Conservation (phyloP, 2,113 vertebrate species). For the Carassius gibelio region DNA sequence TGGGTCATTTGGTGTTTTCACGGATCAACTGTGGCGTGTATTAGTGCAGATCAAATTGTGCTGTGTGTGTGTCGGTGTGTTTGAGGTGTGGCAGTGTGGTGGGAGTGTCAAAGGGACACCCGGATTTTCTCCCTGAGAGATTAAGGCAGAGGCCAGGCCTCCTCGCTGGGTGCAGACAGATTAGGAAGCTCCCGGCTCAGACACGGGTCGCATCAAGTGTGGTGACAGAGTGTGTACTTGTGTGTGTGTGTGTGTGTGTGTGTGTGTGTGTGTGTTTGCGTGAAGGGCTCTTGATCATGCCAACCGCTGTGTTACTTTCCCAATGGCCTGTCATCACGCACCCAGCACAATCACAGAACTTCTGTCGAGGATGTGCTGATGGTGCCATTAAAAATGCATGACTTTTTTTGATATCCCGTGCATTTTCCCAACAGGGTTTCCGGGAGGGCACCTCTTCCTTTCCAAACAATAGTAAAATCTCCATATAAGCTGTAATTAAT, state of each 20-base stretch:
- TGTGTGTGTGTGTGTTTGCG: slow-evolving; percentile 14
- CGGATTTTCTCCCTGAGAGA: slow-evolving; percentile 7
- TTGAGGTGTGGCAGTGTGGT: neutral
- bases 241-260: slow-evolving; percentile 15
- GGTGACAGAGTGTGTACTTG: slow-evolving; percentile 27
- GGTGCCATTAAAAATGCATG: slow-evolving; percentile 59
- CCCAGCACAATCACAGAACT: slow-evolving; percentile 48
- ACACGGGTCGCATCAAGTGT: slow-evolving; percentile 50
- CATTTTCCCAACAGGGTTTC: slow-evolving; percentile 43
- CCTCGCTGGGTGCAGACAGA: slow-evolving; percentile 44
- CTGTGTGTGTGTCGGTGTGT: neutral
- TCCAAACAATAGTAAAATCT: slow-evolving; percentile 48
- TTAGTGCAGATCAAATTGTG: slow-evolving; percentile 49
- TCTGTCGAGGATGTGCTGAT: slow-evolving; percentile 52
- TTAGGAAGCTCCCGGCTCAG: slow-evolving; percentile 54
- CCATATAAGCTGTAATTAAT: slow-evolving; percentile 25
- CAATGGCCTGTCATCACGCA: slow-evolving; percentile 53
- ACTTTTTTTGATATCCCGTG: slow-evolving; percentile 36
- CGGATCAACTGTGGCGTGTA: slow-evolving; percentile 48
- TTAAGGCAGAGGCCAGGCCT: slow-evolving; percentile 22
- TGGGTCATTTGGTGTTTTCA: slow-evolving; percentile 39
- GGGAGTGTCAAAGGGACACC: neutral
- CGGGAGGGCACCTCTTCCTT: slow-evolving; percentile 39
- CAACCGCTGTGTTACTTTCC: slow-evolving; percentile 38
- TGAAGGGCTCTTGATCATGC: slow-evolving; percentile 60